Conservation (phyloP, 2,113 vertebrate genomes). For the Campylorhamphus procurvoides region DNA sequence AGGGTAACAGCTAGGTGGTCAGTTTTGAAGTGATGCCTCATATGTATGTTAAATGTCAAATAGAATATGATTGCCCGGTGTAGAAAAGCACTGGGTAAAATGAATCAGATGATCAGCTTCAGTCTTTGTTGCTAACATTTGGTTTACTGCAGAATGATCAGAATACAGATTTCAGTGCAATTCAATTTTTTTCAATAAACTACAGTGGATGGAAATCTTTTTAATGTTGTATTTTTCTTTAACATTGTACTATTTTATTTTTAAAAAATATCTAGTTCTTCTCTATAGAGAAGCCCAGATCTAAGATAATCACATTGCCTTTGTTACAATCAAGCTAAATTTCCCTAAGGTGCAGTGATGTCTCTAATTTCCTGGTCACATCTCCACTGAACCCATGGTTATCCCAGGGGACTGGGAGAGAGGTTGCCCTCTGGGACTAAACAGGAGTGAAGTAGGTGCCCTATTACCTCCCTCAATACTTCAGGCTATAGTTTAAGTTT, state of each 20-base stretch:
- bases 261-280: not conserved
- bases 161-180: not conserved
- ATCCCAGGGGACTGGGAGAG: not conserved
- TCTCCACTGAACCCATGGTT: not conserved
- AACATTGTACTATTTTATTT: not conserved
- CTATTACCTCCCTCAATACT: not conserved
- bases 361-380: not conserved
- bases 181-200: not conserved
- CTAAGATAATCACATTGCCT: not conserved
- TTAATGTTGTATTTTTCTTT: not conserved
- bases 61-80: not conserved
- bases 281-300: not conserved
- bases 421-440: not conserved
- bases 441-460: not conserved
- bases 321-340: not conserved
- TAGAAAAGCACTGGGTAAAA: not conserved
- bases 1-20: not conserved
- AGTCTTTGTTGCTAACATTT: not conserved
- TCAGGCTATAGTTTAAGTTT: not conserved
- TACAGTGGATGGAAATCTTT: not conserved
- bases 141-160: not conserved
- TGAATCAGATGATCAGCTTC: not conserved
- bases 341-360: not conserved
- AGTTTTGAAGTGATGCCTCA: not conserved
- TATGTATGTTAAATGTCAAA: not conserved